These are phyloP conservation scores for Caenorhabditis japonica DNA, from an alignment of 2,888 invertebrate species.

Conservation along the genomic window DNA sequence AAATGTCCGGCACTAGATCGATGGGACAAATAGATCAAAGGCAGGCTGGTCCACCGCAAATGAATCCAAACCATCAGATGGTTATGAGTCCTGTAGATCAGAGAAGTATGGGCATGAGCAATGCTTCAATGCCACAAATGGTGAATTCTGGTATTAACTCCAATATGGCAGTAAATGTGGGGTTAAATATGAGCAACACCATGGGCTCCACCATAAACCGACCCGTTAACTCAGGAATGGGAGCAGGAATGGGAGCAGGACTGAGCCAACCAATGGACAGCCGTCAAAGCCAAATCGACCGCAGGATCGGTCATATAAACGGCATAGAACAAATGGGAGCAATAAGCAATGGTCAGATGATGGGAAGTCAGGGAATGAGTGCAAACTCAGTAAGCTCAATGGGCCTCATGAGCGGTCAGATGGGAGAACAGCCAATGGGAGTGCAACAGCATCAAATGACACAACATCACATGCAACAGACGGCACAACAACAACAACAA, in stretches of 20 bases:
- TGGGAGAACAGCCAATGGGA: slow-evolving; percentile 30
- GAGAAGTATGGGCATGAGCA: not conserved
- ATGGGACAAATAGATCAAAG: too few relatives aligned
- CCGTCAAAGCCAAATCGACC: not conserved
- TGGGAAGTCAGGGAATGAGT: not conserved
- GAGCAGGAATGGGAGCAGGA: not conserved
- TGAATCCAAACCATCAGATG: slow-evolving; percentile 1
- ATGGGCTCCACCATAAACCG: too few relatives aligned
- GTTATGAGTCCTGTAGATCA: not conserved
- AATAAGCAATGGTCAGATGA: slow-evolving; percentile 4
- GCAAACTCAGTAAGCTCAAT: not conserved
- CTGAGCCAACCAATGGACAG: slow-evolving; percentile 2
- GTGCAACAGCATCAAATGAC: slow-evolving; percentile 23
- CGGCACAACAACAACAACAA: slow-evolving; percentile 36
- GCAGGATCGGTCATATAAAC: too few relatives aligned
- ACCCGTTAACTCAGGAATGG: too few relatives aligned
- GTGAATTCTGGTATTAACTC: not conserved
- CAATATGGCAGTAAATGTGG: too few relatives aligned
- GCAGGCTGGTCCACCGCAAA: slow-evolving; percentile 1
- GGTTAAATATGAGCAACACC: too few relatives aligned
- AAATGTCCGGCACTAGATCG: not conserved
- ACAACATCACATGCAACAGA: slow-evolving; percentile 29
- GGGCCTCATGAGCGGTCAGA: slow-evolving; percentile 14
- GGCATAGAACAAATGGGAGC: slow-evolving; percentile 18
- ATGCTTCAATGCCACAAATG: slow-evolving; percentile 1